Conservation (phyloP, 2,113 vertebrate genomes). For the Ursus arctos region DNA sequence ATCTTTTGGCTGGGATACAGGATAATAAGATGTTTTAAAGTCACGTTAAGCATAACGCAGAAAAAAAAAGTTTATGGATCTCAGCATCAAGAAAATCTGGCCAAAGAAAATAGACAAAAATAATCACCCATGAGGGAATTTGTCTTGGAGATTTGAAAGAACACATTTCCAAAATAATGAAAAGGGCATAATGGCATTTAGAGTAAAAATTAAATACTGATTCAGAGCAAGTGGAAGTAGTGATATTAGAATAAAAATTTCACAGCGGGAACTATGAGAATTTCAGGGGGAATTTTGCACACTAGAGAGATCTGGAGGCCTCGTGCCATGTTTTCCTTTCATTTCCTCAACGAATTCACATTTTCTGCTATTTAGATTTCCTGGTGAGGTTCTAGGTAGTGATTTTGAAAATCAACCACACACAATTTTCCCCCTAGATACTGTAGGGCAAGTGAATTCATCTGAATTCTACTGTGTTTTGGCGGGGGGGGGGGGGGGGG, state of each 20-base stretch:
- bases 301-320: background rate
- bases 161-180: slow-evolving; percentile 27
- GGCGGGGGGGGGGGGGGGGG: background rate
- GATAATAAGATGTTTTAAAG: slow-evolving; percentile 10
- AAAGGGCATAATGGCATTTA: background rate
- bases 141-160: background rate
- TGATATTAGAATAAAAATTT: background rate
- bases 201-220: slow-evolving; percentile 5
- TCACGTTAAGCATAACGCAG: background rate
- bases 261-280: background rate
- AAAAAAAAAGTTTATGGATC: background rate
- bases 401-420: slow-evolving; percentile 49
- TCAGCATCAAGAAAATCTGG: background rate
- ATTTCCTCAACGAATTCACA: background rate
- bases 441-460: background rate
- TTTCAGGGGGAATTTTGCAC: background rate
- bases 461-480: background rate
- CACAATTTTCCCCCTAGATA: background rate
- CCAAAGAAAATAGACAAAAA: slow-evolving; percentile 36
- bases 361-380: background rate
- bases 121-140: slow-evolving; percentile 15
- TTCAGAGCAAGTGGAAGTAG: background rate
- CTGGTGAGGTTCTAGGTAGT: background rate
- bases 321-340: background rate
- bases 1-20: background rate